Percentiles rank a stretch among this genome's conserved stretches.
Conservation (phyloP, 2,113 vertebrate genomes). For the Oreocharis arfaki region DNA sequence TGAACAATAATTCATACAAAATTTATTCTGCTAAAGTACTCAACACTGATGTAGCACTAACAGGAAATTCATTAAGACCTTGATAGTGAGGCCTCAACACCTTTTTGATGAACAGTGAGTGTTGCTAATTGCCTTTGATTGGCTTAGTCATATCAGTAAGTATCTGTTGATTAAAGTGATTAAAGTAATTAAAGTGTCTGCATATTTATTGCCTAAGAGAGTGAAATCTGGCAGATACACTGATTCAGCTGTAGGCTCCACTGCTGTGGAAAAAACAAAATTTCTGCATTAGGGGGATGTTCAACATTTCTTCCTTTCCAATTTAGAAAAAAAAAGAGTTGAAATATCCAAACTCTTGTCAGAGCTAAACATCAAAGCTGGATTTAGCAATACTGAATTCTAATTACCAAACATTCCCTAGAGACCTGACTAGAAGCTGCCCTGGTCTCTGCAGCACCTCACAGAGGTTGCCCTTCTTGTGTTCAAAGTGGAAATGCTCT, state of each 20-base stretch:
- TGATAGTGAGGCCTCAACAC: not conserved
- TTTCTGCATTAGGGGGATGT: not conserved
- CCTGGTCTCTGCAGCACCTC: not conserved
- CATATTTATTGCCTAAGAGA: not conserved
- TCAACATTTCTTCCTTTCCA: not conserved
- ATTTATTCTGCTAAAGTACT: not conserved
- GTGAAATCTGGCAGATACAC: not conserved
- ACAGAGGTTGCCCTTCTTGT: not conserved
- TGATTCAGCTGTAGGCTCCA: not conserved
- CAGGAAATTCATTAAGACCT: not conserved
- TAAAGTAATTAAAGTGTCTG: not conserved
- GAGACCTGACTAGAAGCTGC: not conserved
- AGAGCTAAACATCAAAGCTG: not conserved
- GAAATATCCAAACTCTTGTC: not conserved
- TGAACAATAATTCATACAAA: not conserved
- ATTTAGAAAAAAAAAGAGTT: not conserved
- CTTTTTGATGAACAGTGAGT: not conserved
- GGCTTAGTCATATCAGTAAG: not conserved
- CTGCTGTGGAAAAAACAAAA: not conserved
- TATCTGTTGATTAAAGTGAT: not conserved
- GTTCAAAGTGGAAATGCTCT: not conserved
- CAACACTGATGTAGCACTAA: not conserved
- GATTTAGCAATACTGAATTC: not conserved
- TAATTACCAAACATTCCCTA: not conserved
- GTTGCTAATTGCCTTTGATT: not conserved